Percentiles rank a stretch among this genome's conserved stretches.
Conservation (phyloP, 2,113 vertebrate genomes). For the Centropus unirufus region DNA sequence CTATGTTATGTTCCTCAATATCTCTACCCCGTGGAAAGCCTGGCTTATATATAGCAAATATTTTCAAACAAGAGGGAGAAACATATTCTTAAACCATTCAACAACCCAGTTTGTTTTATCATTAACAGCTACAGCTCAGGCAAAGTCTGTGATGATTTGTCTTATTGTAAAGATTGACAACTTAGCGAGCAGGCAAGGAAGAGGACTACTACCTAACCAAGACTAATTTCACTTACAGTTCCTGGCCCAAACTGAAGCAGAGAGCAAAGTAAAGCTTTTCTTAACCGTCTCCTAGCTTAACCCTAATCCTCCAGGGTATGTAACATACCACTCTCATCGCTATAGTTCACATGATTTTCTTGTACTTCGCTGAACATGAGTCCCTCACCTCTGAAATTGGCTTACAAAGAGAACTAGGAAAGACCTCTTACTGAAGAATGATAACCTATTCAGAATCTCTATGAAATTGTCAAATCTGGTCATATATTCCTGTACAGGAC, state of each 20-base stretch:
- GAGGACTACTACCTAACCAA: not conserved
- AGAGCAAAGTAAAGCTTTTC: not conserved
- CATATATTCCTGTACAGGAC: not conserved
- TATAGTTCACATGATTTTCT: not conserved
- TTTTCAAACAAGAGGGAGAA: not conserved
- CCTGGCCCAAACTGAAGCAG: not conserved
- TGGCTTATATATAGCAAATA: not conserved
- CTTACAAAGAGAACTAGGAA: not conserved
- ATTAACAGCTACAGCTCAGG: not conserved
- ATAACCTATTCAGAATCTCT: not conserved
- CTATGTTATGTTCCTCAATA: not conserved
- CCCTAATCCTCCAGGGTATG: not conserved
- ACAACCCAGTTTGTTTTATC: not conserved
- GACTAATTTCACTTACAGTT: not conserved
- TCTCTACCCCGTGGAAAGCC: not conserved
- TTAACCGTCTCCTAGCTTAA: not conserved
- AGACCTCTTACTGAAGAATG: not conserved
- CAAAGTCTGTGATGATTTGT: not conserved
- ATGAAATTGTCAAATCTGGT: not conserved
- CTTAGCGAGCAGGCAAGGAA: not conserved
- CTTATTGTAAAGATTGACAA: not conserved
- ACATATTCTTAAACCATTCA: not conserved
- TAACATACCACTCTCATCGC: not conserved
- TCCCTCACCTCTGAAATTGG: not conserved
- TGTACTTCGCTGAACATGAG: not conserved